Percentiles rank a stretch among this genome's conserved stretches.
phyloP scores from a whole-genome alignment of 2,888 invertebrate species.

The Yponomeuta malinellus region DNA sequence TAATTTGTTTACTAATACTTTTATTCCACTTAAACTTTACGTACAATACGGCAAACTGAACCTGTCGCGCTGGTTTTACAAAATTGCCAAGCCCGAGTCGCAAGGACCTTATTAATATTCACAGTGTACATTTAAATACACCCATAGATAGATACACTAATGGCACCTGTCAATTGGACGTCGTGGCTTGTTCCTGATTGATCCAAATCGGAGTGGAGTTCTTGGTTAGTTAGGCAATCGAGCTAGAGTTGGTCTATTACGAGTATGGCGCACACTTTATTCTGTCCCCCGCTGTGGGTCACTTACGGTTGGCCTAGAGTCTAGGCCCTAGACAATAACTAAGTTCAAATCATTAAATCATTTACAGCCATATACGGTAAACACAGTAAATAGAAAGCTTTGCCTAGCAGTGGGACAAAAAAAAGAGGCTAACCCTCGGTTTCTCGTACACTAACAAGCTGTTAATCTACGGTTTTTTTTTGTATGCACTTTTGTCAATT shows the following conservation, averaged over 20 bases:
- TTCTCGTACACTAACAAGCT: no score
- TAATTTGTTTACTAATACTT: no score
- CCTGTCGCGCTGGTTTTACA: neutral
- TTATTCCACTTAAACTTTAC: no score
- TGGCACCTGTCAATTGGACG: conserved; percentile 15
- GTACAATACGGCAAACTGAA: no score
- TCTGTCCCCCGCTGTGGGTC: neutral
- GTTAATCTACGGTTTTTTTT: no score
- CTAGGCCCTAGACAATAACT: neutral
- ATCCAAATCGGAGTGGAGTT: neutral
- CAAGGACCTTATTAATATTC: conserved; percentile 50
- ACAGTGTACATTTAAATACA: conserved; percentile 41
- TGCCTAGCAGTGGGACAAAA: no score
- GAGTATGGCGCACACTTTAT: neutral
- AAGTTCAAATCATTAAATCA: neutral
- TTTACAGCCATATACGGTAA: no score
- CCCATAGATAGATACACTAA: conserved; percentile 18
- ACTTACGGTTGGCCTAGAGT: neutral
- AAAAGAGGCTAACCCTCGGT: no score
- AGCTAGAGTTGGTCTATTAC: neutral
- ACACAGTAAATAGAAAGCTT: no score
- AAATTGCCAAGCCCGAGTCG: conserved; percentile 22
- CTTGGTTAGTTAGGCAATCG: neutral
- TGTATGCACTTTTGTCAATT: no score
- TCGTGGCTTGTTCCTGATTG: neutral